A percentile compares a stretch with the other conserved stretches of the same genome.
phyloP scores from a whole-genome alignment of 2,888 invertebrate species.

The Epsilonema sp. region DNA sequence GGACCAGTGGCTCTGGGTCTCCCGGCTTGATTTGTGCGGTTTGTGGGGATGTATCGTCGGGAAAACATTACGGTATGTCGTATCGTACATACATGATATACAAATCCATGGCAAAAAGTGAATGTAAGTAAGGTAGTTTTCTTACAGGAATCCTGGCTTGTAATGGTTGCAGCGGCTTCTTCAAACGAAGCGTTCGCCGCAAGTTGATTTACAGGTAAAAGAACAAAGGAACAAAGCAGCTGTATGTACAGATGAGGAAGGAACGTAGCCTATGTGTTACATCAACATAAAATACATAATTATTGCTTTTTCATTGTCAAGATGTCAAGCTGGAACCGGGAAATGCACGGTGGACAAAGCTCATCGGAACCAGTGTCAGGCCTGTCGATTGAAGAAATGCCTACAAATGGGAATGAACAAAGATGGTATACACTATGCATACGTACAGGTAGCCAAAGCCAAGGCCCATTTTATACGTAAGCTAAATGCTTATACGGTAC shows the following conservation, averaged over 20 bases:
- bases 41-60: conserved; percentile 25
- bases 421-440: conserved; percentile 61
- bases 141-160: conserved; percentile 95
- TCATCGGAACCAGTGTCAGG: conserved; percentile 95
- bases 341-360: conserved; percentile 93
- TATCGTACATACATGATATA: background rate
- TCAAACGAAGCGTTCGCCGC: conserved; percentile 81
- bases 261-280: background rate
- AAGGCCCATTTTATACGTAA: too few species aligned
- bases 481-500: too few species aligned
- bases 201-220: conserved; percentile 94
- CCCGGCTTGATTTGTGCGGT: conserved; percentile 11
- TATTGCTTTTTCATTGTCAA: conserved; percentile 38
- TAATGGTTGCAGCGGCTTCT: conserved; percentile 97
- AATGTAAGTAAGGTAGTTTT: too few species aligned
- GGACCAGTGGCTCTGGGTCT: conserved; percentile 1
- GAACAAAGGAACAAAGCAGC: background rate
- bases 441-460: too few species aligned
- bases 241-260: background rate
- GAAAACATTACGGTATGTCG: conserved; percentile 23
- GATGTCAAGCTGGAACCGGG: conserved; percentile 97
- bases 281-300: too few species aligned
- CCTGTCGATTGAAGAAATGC: conserved; percentile 92
- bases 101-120: too few species aligned
- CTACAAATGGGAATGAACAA: conserved; percentile 99